Evolutionary conservation across 2,797 vertebrate genomes (phyloP).

Genomic region (Odontamblyopus rebecca): DNA sequence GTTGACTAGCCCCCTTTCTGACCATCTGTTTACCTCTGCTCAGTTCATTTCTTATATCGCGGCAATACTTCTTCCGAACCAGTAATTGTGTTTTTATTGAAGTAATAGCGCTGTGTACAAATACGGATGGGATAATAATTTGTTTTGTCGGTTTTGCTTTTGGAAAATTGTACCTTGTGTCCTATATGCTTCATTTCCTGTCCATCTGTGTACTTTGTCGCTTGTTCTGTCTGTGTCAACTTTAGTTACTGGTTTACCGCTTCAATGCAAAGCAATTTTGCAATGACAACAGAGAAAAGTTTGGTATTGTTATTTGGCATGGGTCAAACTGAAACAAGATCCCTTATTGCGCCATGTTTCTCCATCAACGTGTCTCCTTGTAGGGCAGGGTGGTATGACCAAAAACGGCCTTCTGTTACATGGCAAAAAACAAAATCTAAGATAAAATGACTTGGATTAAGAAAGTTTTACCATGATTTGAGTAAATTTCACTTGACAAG

Average conservation of each 20-base stretch:
- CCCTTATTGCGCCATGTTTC: too few relatives aligned
- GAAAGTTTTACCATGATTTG: too few relatives aligned
- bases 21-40: slow-evolving; percentile 12
- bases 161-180: background rate
- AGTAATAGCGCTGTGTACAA: background rate
- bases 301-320: too few relatives aligned
- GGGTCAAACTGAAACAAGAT: too few relatives aligned
- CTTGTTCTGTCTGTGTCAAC: background rate
- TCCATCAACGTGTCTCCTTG: too few relatives aligned
- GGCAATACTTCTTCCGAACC: background rate
- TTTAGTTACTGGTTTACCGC: background rate
- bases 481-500: too few relatives aligned
- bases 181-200: background rate
- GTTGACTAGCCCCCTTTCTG: slow-evolving; percentile 19
- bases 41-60: slow-evolving; percentile 29
- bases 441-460: too few relatives aligned
- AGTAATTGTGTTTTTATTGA: background rate
- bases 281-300: background rate
- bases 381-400: too few relatives aligned
- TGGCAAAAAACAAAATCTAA: too few relatives aligned
- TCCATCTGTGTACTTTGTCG: background rate
- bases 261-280: background rate
- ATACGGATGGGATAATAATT: background rate
- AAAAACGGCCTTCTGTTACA: too few relatives aligned
- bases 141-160: background rate